Evolutionary conservation across 2,113 vertebrate species (phyloP).

Genomic region (Hippolais icterina): DNA sequence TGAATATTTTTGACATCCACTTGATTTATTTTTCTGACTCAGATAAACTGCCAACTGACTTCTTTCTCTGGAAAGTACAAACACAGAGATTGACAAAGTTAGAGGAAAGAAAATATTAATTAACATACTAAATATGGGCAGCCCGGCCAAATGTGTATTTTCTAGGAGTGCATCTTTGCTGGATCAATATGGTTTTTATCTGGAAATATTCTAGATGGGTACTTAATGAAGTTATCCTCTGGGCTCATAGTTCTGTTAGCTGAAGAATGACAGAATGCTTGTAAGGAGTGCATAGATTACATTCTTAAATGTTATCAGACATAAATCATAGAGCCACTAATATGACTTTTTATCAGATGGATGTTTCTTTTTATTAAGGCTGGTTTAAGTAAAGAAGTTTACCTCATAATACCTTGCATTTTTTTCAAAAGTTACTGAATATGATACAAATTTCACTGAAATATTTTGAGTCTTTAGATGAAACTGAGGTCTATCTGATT

Average conservation of each 20-base stretch:
- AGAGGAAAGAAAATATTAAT: not conserved
- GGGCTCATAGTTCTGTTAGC: not conserved
- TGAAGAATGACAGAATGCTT: not conserved
- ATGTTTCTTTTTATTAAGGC: not conserved
- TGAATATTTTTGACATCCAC: not conserved
- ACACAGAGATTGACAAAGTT: not conserved
- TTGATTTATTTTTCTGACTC: conserved; percentile 1
- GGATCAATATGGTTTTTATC: not conserved
- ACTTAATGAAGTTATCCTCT: not conserved
- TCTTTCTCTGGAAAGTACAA: not conserved
- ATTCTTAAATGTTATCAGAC: not conserved
- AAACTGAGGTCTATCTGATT: not conserved
- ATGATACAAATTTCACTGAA: not conserved
- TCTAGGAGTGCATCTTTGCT: not conserved
- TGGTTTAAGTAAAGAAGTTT: not conserved
- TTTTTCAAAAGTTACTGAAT: not conserved
- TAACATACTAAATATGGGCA: not conserved
- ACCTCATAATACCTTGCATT: not conserved
- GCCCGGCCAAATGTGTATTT: not conserved
- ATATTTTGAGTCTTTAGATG: not conserved
- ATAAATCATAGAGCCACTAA: not conserved
- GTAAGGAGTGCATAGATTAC: not conserved
- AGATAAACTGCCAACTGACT: not conserved
- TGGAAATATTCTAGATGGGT: not conserved
- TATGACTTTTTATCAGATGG: not conserved